Conservation (phyloP, 2,888 invertebrate genomes). For the Gonocerus acuteangulatus region DNA sequence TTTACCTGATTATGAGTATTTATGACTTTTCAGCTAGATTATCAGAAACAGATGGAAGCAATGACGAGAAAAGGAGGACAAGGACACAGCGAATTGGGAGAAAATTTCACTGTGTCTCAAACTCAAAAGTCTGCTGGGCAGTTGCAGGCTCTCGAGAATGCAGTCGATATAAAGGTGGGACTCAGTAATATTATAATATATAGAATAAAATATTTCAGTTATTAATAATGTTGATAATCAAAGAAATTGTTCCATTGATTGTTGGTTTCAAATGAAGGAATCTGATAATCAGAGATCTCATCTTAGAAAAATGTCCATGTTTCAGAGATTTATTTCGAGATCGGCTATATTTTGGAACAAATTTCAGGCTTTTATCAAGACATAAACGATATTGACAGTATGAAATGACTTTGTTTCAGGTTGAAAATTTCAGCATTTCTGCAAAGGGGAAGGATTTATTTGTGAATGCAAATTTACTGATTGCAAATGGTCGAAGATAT, state of each 20-base stretch:
- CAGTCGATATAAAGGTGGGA: constrained; percentile 83
- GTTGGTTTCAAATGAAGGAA: too few relatives aligned
- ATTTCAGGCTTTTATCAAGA: too few relatives aligned
- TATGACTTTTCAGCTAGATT: constrained; percentile 58
- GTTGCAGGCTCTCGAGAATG: constrained; percentile 76
- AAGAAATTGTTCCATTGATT: too few relatives aligned
- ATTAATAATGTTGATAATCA: too few relatives aligned
- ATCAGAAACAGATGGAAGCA: constrained; percentile 77
- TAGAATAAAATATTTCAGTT: neutral
- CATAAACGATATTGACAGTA: too few relatives aligned
- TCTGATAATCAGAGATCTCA: too few relatives aligned
- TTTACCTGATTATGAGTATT: too few relatives aligned
- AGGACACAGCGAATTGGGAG: constrained; percentile 80
- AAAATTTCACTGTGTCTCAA: constrained; percentile 91
- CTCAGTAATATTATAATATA: neutral
- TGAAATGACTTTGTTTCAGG: too few relatives aligned
- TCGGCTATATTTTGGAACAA: too few relatives aligned
- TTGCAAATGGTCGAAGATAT: constrained; percentile 89
- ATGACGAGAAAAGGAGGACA: constrained; percentile 80
- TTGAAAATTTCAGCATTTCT: constrained; percentile 94
- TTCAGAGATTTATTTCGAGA: too few relatives aligned
- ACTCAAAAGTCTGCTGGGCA: constrained; percentile 60
- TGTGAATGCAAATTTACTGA: constrained; percentile 86
- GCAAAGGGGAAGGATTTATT: constrained; percentile 97
- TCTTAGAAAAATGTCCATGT: too few relatives aligned